A percentile compares a stretch with the other conserved stretches of the same genome.
These are phyloP conservation scores for Coregonus clupeaformis DNA, from an alignment of 2,113 vertebrate species.

Conservation along the genomic window DNA sequence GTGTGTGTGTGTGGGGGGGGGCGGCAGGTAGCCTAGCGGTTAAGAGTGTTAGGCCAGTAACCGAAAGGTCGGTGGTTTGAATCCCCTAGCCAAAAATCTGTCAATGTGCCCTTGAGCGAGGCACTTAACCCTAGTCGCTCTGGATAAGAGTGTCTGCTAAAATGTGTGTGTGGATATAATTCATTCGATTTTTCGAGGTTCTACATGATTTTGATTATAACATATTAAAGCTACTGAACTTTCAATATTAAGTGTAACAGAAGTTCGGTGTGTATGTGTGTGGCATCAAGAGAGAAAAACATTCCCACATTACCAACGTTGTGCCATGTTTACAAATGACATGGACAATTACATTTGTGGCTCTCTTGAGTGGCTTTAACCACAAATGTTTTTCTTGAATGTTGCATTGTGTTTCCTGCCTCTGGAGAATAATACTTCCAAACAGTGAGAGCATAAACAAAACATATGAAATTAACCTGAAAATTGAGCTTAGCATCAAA, in stretches of 20 bases:
- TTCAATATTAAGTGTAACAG: no score
- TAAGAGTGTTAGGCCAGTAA: no score
- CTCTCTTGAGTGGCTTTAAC: background rate
- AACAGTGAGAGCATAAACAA: background rate
- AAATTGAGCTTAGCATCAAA: constrained; percentile 2
- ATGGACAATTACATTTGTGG: constrained; percentile 16
- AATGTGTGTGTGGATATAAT: background rate
- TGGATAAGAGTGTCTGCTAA: no score
- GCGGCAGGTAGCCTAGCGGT: background rate
- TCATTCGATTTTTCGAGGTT: no score
- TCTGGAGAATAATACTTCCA: background rate
- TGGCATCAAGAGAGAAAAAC: background rate
- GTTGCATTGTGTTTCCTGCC: background rate
- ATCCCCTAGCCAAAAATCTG: no score
- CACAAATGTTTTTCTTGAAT: background rate
- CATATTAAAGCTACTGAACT: no score
- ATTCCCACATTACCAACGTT: background rate
- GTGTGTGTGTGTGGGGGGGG: background rate
- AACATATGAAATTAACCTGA: background rate
- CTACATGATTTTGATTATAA: no score
- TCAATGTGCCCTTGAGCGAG: no score
- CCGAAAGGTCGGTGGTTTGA: no score
- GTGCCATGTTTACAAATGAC: constrained; percentile 1
- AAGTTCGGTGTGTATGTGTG: background rate
- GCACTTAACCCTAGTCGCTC: no score